phyloP scores from a whole-genome alignment of 2,797 vertebrate species.

The Glyptemys insculpta region DNA sequence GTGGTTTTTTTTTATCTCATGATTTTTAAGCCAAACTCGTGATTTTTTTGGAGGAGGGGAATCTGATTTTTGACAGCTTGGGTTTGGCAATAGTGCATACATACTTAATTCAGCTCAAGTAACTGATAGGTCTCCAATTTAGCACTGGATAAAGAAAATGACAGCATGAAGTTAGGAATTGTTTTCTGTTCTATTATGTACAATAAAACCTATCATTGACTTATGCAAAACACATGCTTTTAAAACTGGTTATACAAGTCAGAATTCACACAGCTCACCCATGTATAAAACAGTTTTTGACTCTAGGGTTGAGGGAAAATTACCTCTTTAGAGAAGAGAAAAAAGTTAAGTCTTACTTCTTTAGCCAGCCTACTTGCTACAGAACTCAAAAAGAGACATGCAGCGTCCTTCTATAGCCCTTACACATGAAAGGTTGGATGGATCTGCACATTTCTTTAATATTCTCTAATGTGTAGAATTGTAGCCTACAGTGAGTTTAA shows the following conservation, averaged over 20 bases:
- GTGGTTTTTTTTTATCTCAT: neutral
- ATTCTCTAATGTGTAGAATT: neutral
- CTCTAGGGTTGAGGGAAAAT: neutral
- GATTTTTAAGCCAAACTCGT: neutral
- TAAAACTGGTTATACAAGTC: neutral
- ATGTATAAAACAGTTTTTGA: neutral
- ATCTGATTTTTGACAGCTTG: neutral
- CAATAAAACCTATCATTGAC: neutral
- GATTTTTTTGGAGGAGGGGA: neutral
- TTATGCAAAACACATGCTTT: neutral
- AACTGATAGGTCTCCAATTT: neutral
- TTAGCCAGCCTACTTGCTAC: neutral
- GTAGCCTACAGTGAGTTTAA: neutral
- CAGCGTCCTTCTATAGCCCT: neutral
- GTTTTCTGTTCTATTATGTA: neutral
- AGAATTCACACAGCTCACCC: neutral
- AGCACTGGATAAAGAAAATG: neutral
- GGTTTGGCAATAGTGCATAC: rapidly evolving
- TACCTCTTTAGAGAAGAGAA: neutral
- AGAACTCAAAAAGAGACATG: neutral
- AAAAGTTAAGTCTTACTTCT: neutral
- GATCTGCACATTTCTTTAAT: neutral
- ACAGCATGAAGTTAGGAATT: neutral
- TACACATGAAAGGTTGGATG: neutral
- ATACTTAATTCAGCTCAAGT: neutral